phyloP scores from a whole-genome alignment of 2,797 vertebrate genomes.

The Phylloscopus collybita region DNA sequence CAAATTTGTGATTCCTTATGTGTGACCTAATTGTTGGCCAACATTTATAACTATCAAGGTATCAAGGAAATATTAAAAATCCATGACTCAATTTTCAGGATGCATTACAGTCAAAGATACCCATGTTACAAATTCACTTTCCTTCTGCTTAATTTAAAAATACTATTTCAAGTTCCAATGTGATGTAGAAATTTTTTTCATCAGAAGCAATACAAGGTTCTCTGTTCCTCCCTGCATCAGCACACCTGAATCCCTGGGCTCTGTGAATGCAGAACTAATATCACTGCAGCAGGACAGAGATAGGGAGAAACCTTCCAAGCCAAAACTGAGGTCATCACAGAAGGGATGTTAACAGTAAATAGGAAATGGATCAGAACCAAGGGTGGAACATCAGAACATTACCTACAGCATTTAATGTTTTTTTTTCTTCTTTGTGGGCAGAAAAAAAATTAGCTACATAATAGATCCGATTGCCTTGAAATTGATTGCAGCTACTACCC shows the following conservation, averaged over 20 bases:
- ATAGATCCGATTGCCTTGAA: background rate
- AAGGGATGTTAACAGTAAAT: background rate
- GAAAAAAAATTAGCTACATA: background rate
- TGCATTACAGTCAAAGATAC: background rate
- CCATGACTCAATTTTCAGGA: background rate
- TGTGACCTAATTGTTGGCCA: background rate
- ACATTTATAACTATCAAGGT: background rate
- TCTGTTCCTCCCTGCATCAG: background rate
- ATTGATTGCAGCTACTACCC: background rate
- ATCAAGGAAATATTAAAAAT: background rate
- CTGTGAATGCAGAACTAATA: background rate
- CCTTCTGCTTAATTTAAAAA: background rate
- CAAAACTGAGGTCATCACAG: background rate
- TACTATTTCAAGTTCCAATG: background rate
- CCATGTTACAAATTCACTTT: background rate
- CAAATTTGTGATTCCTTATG: background rate
- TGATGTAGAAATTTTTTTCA: background rate
- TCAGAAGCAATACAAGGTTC: background rate
- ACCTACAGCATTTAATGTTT: background rate
- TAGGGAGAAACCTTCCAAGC: background rate
- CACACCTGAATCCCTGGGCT: background rate
- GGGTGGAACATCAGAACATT: background rate
- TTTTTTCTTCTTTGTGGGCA: background rate
- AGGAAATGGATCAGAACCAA: background rate
- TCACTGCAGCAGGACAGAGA: background rate